Evolutionary conservation across 2,888 invertebrate genomes (phyloP).

Genomic region (Microctonus brassicae): DNA sequence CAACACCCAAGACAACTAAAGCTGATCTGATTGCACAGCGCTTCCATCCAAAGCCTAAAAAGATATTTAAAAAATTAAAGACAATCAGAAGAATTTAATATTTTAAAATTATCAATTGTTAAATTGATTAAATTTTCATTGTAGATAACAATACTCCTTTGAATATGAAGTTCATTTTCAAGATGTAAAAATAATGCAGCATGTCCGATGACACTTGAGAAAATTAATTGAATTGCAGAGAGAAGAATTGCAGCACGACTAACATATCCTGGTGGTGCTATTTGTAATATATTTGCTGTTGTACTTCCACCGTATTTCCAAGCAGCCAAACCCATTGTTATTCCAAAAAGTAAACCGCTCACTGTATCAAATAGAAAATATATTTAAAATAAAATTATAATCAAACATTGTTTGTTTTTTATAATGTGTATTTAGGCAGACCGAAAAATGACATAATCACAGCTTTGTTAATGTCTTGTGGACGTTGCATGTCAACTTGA

Average conservation of each 20-base stretch:
- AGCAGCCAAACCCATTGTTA: conserved; percentile 76
- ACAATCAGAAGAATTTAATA: no score
- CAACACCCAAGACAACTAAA: conserved; percentile 79
- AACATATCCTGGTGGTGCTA: conserved; percentile 75
- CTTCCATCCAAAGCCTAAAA: conserved; percentile 81
- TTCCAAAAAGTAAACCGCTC: conserved; percentile 76
- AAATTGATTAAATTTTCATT: no score
- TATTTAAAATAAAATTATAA: neutral
- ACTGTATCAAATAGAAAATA: conserved; percentile 61
- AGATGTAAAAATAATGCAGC: conserved; percentile 87
- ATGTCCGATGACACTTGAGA: conserved; percentile 83
- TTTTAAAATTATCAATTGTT: neutral
- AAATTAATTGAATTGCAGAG: conserved; percentile 82
- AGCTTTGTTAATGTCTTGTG: conserved; percentile 80
- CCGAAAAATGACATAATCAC: conserved; percentile 80
- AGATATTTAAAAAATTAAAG: no score
- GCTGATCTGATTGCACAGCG: conserved; percentile 80
- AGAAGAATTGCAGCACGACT: conserved; percentile 80
- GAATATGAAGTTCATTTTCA: conserved; percentile 81
- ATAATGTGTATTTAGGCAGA: conserved; percentile 63
- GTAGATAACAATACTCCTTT: conserved; percentile 83
- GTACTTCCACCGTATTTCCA: conserved; percentile 76
- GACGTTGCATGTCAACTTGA: conserved; percentile 91
- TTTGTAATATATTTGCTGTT: conserved; percentile 78
- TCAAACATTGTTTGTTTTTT: neutral